Base-by-base conservation (phyloP, 2,888 invertebrate genomes). In the Cantharis flavilabris region DNA sequence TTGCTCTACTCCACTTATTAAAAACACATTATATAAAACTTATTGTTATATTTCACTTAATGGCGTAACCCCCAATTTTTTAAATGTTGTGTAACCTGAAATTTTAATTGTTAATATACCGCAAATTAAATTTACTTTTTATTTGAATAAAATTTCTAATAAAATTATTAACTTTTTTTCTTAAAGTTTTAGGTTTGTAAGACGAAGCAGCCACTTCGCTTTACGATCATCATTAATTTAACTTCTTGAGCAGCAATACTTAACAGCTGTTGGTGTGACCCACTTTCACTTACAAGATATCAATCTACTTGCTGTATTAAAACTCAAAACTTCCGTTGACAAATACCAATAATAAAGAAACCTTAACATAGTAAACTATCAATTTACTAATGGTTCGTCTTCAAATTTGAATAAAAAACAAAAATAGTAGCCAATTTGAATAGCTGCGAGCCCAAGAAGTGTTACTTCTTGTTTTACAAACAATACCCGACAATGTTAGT, bases 261-360 rank as follows among this genome's bases (percentile, higher is more conserved):
- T 67, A 49, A 62, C 78, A 76, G 79, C 77, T 79, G 80, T 79
- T 77, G 30, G 73, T 76, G 26, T 81, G 80, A 81, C 81, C 81
- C 79, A 81, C 81, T 81, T 81, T 81, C 81, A 81, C 81, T 80
- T 79, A 67, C 33, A 33, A 76, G 80, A 80, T 80, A 80, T 69
- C 63, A 74, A 79, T 79, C 78, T 79, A 62, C 69, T 70, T 75
- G 7, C 70, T 63, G 30, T 76, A 70, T 76, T 76, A 76, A 73
- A 76, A 73, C 74, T 64, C 62, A 14, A 78, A 72, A 76, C 78
- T 79, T 79, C 78, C 78, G 78, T 71, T 67, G 67, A 16, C 71
- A 70, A 65, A 63, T 73, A 74, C 64, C 73, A 71, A 69, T 72
- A 73, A 67, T 23, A 13, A 67, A 67, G 20, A 67, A 67, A 67